A percentile compares a stretch with the other conserved stretches of the same genome.
These are phyloP conservation scores for Corythucha ciliata DNA, from an alignment of 2,888 invertebrate genomes.

Conservation along the genomic window DNA sequence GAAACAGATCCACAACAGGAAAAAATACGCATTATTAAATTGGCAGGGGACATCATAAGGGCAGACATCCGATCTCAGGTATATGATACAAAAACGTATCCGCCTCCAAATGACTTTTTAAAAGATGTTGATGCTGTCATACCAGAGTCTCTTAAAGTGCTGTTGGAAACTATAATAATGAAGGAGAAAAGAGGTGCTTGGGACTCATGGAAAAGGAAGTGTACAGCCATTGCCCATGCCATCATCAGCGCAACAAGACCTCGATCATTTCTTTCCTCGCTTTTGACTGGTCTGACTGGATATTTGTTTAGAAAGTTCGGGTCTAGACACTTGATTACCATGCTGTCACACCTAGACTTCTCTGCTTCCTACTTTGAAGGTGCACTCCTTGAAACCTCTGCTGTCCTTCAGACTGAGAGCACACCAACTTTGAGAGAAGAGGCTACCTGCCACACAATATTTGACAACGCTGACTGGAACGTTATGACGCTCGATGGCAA, in stretches of 20 bases:
- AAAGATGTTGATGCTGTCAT: conserved; percentile 15
- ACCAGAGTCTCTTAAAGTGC: conserved; percentile 23
- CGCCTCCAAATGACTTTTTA: conserved; percentile 13
- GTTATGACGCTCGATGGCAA: too few species aligned
- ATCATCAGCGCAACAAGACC: conserved; percentile 23
- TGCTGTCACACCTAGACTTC: conserved; percentile 21
- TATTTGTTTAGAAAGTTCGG: conserved; percentile 29
- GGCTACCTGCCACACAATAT: too few species aligned
- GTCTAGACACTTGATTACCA: conserved; percentile 20
- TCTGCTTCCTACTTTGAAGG: conserved; percentile 26
- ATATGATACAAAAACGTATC: conserved; percentile 22
- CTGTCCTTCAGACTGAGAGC: conserved; percentile 24
- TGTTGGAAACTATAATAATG: too few species aligned
- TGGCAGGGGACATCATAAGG: conserved; percentile 10
- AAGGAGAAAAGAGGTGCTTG: conserved; percentile 24
- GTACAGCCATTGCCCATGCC: neutral
- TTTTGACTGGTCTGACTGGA: conserved; percentile 18
- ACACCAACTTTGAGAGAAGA: conserved; percentile 1
- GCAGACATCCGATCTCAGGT: conserved; percentile 29
- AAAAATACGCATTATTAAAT: conserved; percentile 4
- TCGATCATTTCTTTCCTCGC: conserved; percentile 25
- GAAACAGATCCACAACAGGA: conserved; percentile 13
- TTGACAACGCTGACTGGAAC: too few species aligned
- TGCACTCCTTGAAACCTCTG: conserved; percentile 24
- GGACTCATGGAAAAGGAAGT: conserved; percentile 25